Percentiles rank a stretch among this genome's conserved stretches.
phyloP scores from a whole-genome alignment of 1,140 invertebrate genomes.

The Galleria mellonella region DNA sequence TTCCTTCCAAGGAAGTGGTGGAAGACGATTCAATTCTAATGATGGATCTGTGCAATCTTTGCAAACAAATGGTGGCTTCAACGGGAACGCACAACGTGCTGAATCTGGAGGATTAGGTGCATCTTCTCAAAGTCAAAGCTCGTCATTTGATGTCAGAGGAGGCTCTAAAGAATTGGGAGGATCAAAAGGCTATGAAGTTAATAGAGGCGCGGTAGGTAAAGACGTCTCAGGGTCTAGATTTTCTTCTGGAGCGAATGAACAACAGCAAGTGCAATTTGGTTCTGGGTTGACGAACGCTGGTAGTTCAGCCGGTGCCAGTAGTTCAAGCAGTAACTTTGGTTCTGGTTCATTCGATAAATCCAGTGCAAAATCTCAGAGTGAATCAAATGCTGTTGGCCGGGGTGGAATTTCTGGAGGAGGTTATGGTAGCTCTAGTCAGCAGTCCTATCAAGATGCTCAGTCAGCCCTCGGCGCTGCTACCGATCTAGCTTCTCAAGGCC shows the following conservation, averaged over 20 bases:
- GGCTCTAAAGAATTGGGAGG: no score
- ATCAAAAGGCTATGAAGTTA: no score
- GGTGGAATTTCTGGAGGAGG: background rate
- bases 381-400: background rate
- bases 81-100: background rate
- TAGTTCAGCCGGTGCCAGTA: no score
- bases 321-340: background rate
- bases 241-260: no score
- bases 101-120: background rate
- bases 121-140: background rate
- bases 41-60: background rate
- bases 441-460: conserved; percentile 11
- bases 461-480: conserved; percentile 37
- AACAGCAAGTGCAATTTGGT: no score
- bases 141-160: no score
- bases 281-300: no score
- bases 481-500: conserved; percentile 42
- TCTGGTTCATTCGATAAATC: background rate
- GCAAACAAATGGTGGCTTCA: conserved; percentile 1
- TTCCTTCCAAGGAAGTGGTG: conserved; percentile 1
- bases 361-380: background rate
- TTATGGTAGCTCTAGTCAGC: background rate
- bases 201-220: no score
- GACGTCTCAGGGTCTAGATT: no score
- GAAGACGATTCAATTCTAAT: conserved; percentile 8